phyloP scores from a whole-genome alignment of 2,888 invertebrate genomes.

The Volucella inanis region DNA sequence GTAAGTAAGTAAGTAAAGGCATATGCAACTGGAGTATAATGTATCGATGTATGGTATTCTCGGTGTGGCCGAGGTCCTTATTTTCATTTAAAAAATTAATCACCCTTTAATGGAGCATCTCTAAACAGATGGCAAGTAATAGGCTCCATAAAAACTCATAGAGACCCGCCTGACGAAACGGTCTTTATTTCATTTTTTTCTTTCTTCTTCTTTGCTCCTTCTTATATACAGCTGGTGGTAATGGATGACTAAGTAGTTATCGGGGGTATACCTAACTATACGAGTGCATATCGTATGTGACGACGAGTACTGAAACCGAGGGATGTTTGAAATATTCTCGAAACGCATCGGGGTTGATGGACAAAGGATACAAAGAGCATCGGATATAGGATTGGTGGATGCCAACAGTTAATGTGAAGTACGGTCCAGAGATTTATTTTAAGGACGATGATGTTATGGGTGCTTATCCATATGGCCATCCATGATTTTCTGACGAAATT shows the following conservation, averaged over 20 bases:
- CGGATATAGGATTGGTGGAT: conserved; percentile 33
- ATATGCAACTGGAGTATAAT: background rate
- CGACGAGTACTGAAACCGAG: background rate
- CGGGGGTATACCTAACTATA: background rate
- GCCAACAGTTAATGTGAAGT: conserved; percentile 43
- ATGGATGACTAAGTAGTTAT: conserved; percentile 20
- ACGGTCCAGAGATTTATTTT: conserved; percentile 27
- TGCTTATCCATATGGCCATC: conserved; percentile 16
- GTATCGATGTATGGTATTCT: background rate
- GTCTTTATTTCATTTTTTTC: background rate
- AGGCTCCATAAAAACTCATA: conserved; percentile 43
- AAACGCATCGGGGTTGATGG: background rate
- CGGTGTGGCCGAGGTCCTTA: conserved; percentile 39
- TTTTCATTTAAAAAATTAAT: conserved; percentile 59
- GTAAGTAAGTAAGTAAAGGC: background rate
- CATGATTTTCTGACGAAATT: conserved; percentile 16
- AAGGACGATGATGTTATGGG: conserved; percentile 30
- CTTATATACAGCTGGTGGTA: conserved; percentile 9
- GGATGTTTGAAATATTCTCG: conserved; percentile 29
- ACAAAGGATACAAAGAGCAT: conserved; percentile 20
- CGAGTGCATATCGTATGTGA: background rate
- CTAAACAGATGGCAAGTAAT: conserved; percentile 51
- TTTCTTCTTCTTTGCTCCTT: no score
- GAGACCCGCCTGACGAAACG: conserved; percentile 23
- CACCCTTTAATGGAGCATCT: conserved; percentile 49